Conservation (phyloP, 2,797 vertebrate genomes). For the Trichosurus vulpecula region DNA sequence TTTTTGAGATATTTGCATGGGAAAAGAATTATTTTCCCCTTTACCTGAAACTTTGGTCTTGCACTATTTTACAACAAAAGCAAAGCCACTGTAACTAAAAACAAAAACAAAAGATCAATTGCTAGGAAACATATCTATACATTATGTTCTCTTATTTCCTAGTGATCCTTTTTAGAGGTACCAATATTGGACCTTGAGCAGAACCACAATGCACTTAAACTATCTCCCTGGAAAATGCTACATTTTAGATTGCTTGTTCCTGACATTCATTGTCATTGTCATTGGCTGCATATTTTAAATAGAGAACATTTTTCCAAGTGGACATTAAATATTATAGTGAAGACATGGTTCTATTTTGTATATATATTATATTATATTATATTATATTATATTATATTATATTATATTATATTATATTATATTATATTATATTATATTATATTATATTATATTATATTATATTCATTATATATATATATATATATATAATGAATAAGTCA, state of each 20-base stretch:
- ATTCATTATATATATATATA: too few relatives aligned
- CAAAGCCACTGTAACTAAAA: background rate
- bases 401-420: too few relatives aligned
- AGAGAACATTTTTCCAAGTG: background rate
- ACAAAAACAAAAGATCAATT: background rate
- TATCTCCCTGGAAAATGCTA: background rate
- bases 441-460: too few relatives aligned
- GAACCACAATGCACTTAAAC: background rate
- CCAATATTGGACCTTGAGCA: background rate
- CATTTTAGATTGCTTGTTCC: background rate
- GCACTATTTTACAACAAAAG: background rate
- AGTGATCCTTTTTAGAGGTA: background rate
- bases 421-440: too few relatives aligned
- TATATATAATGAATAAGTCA: background rate
- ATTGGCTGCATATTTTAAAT: background rate
- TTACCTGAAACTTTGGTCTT: background rate
- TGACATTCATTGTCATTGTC: background rate
- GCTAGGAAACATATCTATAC: background rate
- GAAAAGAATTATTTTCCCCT: background rate
- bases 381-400: too few relatives aligned
- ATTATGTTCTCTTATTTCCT: background rate
- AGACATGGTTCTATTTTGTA: background rate
- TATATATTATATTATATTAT: background rate
- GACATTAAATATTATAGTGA: background rate
- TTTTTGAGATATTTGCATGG: background rate